Base-by-base conservation (phyloP, 1,140 invertebrate species). In the Formica selysi region DNA sequence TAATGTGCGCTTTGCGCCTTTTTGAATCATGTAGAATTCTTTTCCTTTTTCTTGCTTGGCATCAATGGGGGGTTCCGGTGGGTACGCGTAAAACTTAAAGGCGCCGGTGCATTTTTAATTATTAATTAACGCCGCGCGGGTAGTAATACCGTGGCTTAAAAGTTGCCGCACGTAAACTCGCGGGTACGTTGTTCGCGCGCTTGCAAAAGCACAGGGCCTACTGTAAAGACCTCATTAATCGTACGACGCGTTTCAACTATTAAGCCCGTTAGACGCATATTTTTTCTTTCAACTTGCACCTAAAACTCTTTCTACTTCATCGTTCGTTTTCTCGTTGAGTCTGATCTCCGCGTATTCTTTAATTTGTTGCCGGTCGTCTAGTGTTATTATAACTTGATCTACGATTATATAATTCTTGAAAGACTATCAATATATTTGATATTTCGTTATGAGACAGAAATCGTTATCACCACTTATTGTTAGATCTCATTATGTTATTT, bases 21-120 rank as follows among this genome's bases (percentile, higher is more conserved):
- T 68, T 80, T 80, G 29, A 44, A 48, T 70, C 48, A 70, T 38
- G 32, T 38, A 32, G n/a, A 65, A 32, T 38, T n/a, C 8, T 19
- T 32, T 54, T 32, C 32, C 32, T 32, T 79, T 38, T 36, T 26
- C 26, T 70, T 19, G 22, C 48, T 22, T 13, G n/a, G 70, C 48
- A 10, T 70, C 64, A 67, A 80, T 80, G 36, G 22, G 3, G 26
- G 26, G 1, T 51, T 68, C 62, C 76, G 22, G n/a, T 13, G 44
- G 32, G 76, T 70, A 41, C 48, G 44, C 32, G 76, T 10, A n/a
- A 80, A 80, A 70, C 64, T 80, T 80, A 13, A 16, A 32, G 22
- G 32, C 61, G 44, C 32, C 11, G 57, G 84, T 87, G 81, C 85
- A 89, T 89, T 89, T 90, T 90, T 89, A 87, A 90, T 90, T 89